Percentiles rank a stretch among this genome's conserved stretches.
Evolutionary conservation across 92 coral and sea anemone species (phyloP).

Genomic region (Desmophyllum pertusum): DNA sequence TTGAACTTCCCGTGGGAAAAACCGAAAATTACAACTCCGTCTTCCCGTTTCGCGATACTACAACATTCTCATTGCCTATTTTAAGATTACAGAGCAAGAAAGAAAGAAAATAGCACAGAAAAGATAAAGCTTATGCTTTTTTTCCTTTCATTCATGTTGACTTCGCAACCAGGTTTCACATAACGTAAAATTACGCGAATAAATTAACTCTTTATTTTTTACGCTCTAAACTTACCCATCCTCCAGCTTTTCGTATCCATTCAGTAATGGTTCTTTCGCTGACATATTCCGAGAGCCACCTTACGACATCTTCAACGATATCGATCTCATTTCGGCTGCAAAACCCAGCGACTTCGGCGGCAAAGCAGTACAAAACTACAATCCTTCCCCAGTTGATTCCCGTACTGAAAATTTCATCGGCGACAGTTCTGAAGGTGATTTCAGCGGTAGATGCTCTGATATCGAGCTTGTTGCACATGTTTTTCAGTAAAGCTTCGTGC

Average conservation of each 20-base stretch:
- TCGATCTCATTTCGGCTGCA: constrained; percentile 62
- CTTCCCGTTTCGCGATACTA: not conserved
- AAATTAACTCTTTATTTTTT: not conserved
- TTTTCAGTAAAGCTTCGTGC: constrained; percentile 79
- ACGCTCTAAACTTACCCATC: constrained; percentile 83
- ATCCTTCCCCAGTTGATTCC: constrained; percentile 97
- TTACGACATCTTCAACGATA: constrained; percentile 57
- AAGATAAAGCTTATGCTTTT: not conserved
- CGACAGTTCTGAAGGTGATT: constrained; percentile 63
- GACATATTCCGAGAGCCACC: constrained; percentile 82
- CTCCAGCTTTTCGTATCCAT: constrained; percentile 89
- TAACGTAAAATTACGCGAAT: constrained; percentile 38
- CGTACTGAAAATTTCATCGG: constrained; percentile 77
- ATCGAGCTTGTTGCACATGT: constrained; percentile 78
- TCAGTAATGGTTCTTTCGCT: constrained; percentile 53
- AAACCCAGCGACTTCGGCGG: constrained; percentile 79
- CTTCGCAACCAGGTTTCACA: not conserved
- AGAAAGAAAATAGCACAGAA: not conserved
- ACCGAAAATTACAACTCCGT: constrained; percentile 9
- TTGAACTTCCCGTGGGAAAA: constrained; percentile 44
- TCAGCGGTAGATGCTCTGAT: constrained; percentile 57
- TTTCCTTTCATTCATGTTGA: not conserved
- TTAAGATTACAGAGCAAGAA: not conserved
- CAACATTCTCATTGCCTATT: constrained; percentile 21
- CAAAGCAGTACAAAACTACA: constrained; percentile 82